Evolutionary conservation across 1,140 invertebrate genomes (phyloP).

Genomic region (Apolygus lucorum): DNA sequence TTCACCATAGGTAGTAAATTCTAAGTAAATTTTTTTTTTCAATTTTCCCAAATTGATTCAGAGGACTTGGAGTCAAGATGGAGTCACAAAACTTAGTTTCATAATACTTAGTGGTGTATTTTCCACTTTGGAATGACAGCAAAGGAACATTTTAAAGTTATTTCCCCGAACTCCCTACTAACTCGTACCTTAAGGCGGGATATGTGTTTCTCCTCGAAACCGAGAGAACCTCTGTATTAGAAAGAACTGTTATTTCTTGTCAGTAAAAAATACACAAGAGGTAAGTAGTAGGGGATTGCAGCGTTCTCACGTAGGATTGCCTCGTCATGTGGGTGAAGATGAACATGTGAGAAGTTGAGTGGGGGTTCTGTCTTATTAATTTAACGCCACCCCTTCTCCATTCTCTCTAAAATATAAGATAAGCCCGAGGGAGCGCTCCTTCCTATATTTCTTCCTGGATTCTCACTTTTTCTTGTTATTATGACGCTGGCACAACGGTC

Average conservation of each 20-base stretch:
- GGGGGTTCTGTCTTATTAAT: not conserved
- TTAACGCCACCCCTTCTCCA: conserved; percentile 1
- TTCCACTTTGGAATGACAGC: too few relatives aligned
- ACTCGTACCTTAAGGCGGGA: too few relatives aligned
- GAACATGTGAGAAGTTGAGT: not conserved
- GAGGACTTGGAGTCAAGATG: too few relatives aligned
- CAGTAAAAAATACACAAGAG: not conserved
- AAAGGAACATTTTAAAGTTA: too few relatives aligned
- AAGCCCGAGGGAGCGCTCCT: not conserved
- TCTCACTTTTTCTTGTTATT: conserved; percentile 8
- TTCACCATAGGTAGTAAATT: too few relatives aligned
- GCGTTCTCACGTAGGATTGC: not conserved
- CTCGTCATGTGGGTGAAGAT: not conserved
- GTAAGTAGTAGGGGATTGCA: not conserved
- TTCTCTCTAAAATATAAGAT: not conserved
- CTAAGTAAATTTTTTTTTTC: too few relatives aligned
- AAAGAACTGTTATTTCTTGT: not conserved
- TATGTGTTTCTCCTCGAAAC: too few relatives aligned
- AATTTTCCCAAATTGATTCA: too few relatives aligned
- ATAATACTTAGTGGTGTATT: too few relatives aligned
- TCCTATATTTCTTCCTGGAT: not conserved
- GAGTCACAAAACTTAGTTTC: too few relatives aligned
- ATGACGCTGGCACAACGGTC: not conserved
- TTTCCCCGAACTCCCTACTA: too few relatives aligned
- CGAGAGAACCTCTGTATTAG: not conserved